Base-by-base conservation (phyloP, 2,797 vertebrate species). In the Pangasius krempfi region DNA sequence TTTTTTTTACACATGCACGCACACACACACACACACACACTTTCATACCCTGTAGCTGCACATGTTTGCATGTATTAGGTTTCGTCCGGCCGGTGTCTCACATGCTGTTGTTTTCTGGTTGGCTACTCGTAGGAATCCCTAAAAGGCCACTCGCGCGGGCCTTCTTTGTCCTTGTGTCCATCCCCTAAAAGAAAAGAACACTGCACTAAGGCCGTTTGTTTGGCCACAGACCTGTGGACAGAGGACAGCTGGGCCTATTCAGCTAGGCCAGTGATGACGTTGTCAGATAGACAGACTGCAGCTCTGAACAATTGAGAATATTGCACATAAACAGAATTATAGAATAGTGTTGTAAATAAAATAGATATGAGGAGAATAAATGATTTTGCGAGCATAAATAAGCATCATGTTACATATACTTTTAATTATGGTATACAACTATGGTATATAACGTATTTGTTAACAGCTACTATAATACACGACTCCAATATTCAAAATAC, bases 191-290 rank as follows among this genome's bases (percentile, higher is more conserved):
- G 97, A 94, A 66, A 97, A 94, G 95, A 94, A 84, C 90, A 89
- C 92, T 92, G 94, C 91, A 94, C 94, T 93, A 93, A 91, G 94
- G 95, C 93, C 94, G 95, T 96, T 96, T 96, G 96, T 97, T 97
- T 97, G 95, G 95, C 92, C 95, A 93, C 94, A 95, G 94, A 96
- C 96, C 96, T 96, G 92, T 96, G 96, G 95, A 94, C 95, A 95
- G 92, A 87, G 86, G 52, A 94, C 96, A 98, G 96, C 96, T 97
- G 96, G 94, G 95, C 93, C 95, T 96, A 95, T 97, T 97, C 96
- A 97, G 64, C 91, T 91, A 89, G 93, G 94, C 93, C 94, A 95
- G 92, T 92, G 92, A 94, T 94, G 92, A 90, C 94, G 90, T 94
- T 94, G 92, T 93, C 93, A 94, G 93, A 91, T 33, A 87, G 73